Evolutionary conservation across 2,888 invertebrate species (phyloP).

Genomic region (Limulus polyphemus): DNA sequence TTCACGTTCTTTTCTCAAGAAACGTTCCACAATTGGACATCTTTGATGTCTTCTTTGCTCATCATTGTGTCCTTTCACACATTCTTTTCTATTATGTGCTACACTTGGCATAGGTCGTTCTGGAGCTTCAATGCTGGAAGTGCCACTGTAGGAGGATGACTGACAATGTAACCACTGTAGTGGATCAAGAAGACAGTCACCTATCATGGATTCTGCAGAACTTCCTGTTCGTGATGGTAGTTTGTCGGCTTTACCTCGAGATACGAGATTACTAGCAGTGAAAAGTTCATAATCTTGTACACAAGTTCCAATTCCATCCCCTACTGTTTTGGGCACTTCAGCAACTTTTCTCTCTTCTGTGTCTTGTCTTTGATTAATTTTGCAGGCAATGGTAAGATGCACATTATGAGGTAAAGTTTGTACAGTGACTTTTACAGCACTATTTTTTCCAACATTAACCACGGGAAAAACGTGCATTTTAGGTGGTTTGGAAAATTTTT

Average conservation of each 20-base stretch:
- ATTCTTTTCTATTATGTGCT: too few relatives aligned
- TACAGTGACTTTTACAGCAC: constrained; percentile 47
- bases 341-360: too few relatives aligned
- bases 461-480: constrained; percentile 58
- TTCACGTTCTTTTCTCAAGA: constrained; percentile 43
- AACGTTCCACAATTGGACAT: constrained; percentile 59
- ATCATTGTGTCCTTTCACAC: too few relatives aligned
- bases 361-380: too few relatives aligned
- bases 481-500: constrained; percentile 42
- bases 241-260: too few relatives aligned
- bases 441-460: constrained; percentile 51
- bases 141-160: constrained; percentile 33
- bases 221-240: too few relatives aligned
- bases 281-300: too few relatives aligned
- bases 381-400: too few relatives aligned
- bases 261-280: too few relatives aligned
- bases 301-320: too few relatives aligned
- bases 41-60: constrained; percentile 55
- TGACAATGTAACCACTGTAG: constrained; percentile 33
- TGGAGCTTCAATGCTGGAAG: constrained; percentile 32
- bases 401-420: constrained; percentile 52
- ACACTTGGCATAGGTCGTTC: constrained; percentile 32
- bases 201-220: constrained; percentile 28
- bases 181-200: constrained; percentile 38
- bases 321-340: too few relatives aligned